These are phyloP conservation scores for Vombatus ursinus DNA, from an alignment of 2,113 vertebrate genomes.

Conservation along the genomic window DNA sequence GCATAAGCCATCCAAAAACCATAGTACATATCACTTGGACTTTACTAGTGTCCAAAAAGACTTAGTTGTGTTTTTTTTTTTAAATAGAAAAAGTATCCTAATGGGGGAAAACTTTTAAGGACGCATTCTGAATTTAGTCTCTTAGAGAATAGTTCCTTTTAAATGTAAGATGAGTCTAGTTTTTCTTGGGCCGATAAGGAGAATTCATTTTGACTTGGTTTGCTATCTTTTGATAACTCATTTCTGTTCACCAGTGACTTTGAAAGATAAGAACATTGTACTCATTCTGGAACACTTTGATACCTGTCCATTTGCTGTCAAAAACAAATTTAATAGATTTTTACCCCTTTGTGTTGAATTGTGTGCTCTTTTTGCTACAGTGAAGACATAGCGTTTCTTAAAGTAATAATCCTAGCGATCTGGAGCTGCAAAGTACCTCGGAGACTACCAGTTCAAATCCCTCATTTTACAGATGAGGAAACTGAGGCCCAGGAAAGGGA, in stretches of 20 bases:
- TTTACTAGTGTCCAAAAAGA: constrained; percentile 1
- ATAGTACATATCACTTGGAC: constrained; percentile 28
- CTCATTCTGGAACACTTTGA: background rate
- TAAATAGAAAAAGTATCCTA: background rate
- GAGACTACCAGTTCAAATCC: background rate
- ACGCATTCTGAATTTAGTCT: background rate
- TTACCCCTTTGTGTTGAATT: background rate
- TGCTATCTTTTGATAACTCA: constrained; percentile 11
- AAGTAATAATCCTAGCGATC: background rate
- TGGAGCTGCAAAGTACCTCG: background rate
- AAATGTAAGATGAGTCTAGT: background rate
- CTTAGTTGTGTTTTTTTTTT: background rate
- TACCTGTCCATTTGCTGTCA: background rate
- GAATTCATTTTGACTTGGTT: background rate
- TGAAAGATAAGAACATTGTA: background rate
- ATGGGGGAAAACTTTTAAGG: background rate
- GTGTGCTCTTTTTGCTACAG: background rate
- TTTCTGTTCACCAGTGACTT: constrained; percentile 25
- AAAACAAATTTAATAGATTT: background rate
- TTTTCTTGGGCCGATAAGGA: background rate
- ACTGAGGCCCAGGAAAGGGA: background rate
- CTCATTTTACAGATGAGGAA: background rate
- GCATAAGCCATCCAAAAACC: constrained; percentile 40
- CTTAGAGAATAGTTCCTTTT: background rate
- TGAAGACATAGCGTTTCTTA: background rate